phyloP scores from a whole-genome alignment of 2,797 vertebrate species.

The Schizopygopsis pylzovi region DNA sequence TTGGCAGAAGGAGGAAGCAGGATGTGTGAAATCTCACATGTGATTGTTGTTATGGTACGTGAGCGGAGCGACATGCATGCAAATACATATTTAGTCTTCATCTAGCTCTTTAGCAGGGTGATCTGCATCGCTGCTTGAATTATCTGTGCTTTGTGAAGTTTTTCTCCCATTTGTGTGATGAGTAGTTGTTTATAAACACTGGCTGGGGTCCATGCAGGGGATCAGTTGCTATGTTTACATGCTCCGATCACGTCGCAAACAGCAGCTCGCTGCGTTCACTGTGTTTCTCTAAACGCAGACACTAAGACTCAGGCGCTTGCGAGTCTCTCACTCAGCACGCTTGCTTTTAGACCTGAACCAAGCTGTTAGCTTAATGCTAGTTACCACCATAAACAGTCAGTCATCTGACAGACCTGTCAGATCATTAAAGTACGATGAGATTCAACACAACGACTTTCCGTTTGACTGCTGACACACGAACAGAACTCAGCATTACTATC shows the following conservation, averaged over 20 bases:
- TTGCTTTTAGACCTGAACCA: slow-evolving; percentile 4
- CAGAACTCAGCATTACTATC: background rate
- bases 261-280: background rate
- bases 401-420: background rate
- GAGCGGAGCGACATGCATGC: slow-evolving; percentile 74
- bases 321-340: slow-evolving; percentile 4
- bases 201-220: slow-evolving; percentile 17
- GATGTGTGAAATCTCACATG: slow-evolving; percentile 65
- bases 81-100: slow-evolving; percentile 10
- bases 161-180: slow-evolving; percentile 21
- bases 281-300: slow-evolving; percentile 2
- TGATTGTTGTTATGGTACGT: slow-evolving; percentile 75
- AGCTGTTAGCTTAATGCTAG: slow-evolving; percentile 33
- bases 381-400: background rate
- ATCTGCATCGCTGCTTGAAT: background rate
- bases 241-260: background rate
- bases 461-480: background rate
- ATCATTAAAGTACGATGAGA: background rate
- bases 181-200: slow-evolving; percentile 15
- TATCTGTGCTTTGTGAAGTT: background rate
- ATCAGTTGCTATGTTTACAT: slow-evolving; percentile 4
- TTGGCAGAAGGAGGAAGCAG: slow-evolving; percentile 69
- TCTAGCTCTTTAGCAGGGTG: background rate
- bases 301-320: background rate
- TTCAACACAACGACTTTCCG: background rate